Base-by-base conservation (phyloP, 1,140 invertebrate genomes). In the Trissolcus basalis region DNA sequence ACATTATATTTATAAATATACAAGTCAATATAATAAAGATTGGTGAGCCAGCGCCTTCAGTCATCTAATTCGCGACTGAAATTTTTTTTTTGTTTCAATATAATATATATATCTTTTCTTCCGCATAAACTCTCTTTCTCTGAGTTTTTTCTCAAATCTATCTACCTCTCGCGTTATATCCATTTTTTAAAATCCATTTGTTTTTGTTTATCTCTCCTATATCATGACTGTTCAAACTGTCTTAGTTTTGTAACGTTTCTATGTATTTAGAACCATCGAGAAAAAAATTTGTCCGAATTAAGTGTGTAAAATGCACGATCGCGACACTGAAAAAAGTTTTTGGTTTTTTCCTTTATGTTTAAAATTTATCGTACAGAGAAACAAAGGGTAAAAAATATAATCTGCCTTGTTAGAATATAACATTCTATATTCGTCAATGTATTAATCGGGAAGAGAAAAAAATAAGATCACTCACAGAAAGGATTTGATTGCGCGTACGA, bases 1-100 rank as follows among this genome's bases (percentile, higher is more conserved):
- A 70, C 60, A 32, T 72, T 64, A 64, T 59, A 82, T 87, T 87
- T 87, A 87, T 86, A 86, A 87, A 87, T 86, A 85, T 87, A 87
- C 83, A 87, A 86, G 80, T 86, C 73, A 81, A 82, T 79, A 77
- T 81, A 80, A 81, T 82, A 77, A 85, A 83, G 81, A 84, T 70
- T 76, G 79, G 60, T 85, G 81, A 83, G 79, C 80, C 81, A 83
- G 78, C 77, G 79, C 80, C 77, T 83, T 76, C 71, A 69, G 60
- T 65, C 41, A 33, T 44, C 53, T 4, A 27, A 27, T n/a, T 49
- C 9, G 51, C 32, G 53, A 65, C 72, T 64, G 65, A 76, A n/a
- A 54, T 69, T 13, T 44, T 44, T 13, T 44, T 13, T n/a, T 1
- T 44, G 1, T 13, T 44, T 67, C 60, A 67, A 67, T 74, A 68